Conservation (phyloP, 2,113 vertebrate species). For the Nannospalax galili region DNA sequence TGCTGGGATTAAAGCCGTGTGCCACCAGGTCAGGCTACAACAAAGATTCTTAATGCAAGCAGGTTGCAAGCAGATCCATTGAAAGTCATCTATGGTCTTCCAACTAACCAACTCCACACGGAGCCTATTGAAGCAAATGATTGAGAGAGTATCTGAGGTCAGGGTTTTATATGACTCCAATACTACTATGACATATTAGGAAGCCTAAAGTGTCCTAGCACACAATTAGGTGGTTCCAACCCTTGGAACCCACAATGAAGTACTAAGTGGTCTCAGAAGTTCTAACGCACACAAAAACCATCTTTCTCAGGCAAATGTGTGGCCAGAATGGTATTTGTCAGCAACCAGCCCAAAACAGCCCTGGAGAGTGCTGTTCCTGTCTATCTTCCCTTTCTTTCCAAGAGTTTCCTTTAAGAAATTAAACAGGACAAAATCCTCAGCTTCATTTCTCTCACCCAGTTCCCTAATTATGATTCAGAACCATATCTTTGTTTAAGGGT, state of each 20-base stretch:
- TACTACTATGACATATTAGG: conserved; percentile 49
- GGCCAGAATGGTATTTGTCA: conserved; percentile 2
- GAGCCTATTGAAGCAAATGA: neutral
- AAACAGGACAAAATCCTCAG: conserved; percentile 82
- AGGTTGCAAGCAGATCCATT: neutral
- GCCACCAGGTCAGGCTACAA: neutral
- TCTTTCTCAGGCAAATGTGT: conserved; percentile 55
- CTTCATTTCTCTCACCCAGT: conserved; percentile 78
- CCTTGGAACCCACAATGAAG: conserved; percentile 66
- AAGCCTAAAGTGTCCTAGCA: conserved; percentile 49
- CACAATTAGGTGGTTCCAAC: conserved; percentile 58
- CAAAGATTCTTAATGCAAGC: neutral
- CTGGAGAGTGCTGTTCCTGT: neutral
- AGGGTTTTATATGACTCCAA: conserved; percentile 56
- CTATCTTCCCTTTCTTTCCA: conserved; percentile 57
- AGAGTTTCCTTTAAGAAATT: conserved; percentile 86
- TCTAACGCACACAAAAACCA: conserved; percentile 67
- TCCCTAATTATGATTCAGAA: conserved; percentile 88
- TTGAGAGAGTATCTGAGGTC: neutral
- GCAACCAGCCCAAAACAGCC: neutral
- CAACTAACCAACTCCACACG: neutral
- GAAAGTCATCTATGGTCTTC: conserved; percentile 8
- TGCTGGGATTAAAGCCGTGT: too few species aligned
- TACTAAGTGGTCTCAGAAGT: conserved; percentile 69
- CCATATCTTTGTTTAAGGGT: conserved; percentile 89